Evolutionary conservation across 2,888 invertebrate genomes (phyloP).

Genomic region (Phengaris arion): DNA sequence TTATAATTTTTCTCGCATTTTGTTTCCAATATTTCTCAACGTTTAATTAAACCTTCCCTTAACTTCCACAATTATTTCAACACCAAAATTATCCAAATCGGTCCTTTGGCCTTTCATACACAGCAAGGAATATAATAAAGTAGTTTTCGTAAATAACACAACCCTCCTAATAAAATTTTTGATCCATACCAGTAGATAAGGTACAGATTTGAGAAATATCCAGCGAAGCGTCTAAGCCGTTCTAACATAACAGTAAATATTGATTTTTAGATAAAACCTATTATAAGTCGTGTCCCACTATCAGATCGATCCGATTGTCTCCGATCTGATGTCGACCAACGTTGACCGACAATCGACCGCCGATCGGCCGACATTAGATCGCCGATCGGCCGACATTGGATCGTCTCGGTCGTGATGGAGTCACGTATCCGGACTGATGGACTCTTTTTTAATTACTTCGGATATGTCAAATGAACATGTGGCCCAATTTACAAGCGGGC

Average conservation of each 20-base stretch:
- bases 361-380: slow-evolving; percentile 27
- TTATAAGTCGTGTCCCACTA: slow-evolving; percentile 19
- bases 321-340: not conserved
- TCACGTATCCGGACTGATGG: slow-evolving; percentile 66
- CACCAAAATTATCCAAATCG: no score
- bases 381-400: slow-evolving; percentile 53
- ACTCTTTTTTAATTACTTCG: slow-evolving; percentile 73
- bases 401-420: slow-evolving; percentile 61
- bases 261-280: slow-evolving; percentile 12
- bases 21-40: no score
- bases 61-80: no score
- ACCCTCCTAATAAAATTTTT: no score
- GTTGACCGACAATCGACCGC: not conserved
- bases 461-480: slow-evolving; percentile 65
- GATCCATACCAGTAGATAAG: no score
- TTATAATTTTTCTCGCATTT: no score
- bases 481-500: slow-evolving; percentile 39
- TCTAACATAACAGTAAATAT: slow-evolving; percentile 15
- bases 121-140: not conserved
- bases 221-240: slow-evolving; percentile 2
- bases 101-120: no score
- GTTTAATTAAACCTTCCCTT: no score
- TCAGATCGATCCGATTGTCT: slow-evolving; percentile 19
- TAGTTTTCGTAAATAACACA: no score
- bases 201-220: not conserved